Conservation (phyloP, 2,888 invertebrate genomes). For the Brachyptera putata region DNA sequence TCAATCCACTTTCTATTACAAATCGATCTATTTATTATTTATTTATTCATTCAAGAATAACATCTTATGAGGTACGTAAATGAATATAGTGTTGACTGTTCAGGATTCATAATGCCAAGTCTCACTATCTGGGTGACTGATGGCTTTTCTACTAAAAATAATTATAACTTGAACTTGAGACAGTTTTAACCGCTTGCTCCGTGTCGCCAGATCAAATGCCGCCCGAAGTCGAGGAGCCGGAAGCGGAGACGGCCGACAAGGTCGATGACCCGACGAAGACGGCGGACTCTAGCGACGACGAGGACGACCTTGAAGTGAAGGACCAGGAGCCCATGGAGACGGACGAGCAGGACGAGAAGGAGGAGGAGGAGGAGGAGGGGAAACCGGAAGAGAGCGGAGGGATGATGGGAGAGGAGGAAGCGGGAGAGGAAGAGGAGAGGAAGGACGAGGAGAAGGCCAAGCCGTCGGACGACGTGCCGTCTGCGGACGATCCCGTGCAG, state of each 20-base stretch:
- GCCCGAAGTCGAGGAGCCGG: slow-evolving; percentile 45
- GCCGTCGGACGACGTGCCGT: slow-evolving; percentile 45
- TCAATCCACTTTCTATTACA: too few species aligned
- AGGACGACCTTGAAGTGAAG: slow-evolving; percentile 36
- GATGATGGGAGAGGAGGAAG: slow-evolving; percentile 40
- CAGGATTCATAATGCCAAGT: too few species aligned
- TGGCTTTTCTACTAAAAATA: too few species aligned
- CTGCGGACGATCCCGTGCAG: slow-evolving; percentile 31
- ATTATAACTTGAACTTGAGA: too few species aligned
- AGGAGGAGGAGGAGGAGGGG: slow-evolving; percentile 43
- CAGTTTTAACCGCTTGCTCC: too few species aligned
- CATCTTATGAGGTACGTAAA: too few species aligned
- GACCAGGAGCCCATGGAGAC: too few species aligned
- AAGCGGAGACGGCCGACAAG: slow-evolving; percentile 39
- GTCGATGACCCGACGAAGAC: neutral
- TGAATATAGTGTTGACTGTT: too few species aligned
- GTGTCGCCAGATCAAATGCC: slow-evolving; percentile 5
- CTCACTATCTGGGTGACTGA: too few species aligned
- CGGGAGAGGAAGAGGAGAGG: slow-evolving; percentile 39
- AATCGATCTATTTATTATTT: too few species aligned
- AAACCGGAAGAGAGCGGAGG: slow-evolving; percentile 40
- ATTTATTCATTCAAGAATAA: too few species aligned
- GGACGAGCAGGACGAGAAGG: slow-evolving; percentile 35
- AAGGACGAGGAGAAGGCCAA: slow-evolving; percentile 43
- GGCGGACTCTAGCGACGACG: slow-evolving; percentile 15